A percentile compares a stretch with the other conserved stretches of the same genome.
Conservation (phyloP, 2,888 invertebrate species). For the Caenorhabditis sp. region DNA sequence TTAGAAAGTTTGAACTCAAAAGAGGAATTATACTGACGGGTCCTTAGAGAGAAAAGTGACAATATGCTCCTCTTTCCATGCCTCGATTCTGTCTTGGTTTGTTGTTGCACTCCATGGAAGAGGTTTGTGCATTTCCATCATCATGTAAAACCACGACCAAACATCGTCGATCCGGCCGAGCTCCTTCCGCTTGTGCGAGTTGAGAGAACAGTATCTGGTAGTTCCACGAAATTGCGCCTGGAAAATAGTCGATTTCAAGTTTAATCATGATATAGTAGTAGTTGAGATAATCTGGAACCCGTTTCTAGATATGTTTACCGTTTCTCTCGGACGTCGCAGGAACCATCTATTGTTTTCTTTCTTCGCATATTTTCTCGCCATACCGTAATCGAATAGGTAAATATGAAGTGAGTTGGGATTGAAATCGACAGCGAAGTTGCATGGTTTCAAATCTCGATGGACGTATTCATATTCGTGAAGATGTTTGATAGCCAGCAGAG, state of each 20-base stretch:
- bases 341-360: not conserved
- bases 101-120: slow-evolving; percentile 34
- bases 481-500: slow-evolving; percentile 44
- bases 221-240: slow-evolving; percentile 49
- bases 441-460: slow-evolving; percentile 59
- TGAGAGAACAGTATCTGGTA: slow-evolving; percentile 51
- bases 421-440: slow-evolving; percentile 53
- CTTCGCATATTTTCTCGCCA: slow-evolving; percentile 43
- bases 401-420: slow-evolving; percentile 19
- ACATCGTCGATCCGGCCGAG: slow-evolving; percentile 44
- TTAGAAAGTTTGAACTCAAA: not conserved
- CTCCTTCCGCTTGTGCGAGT: slow-evolving; percentile 50
- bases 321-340: slow-evolving; percentile 33
- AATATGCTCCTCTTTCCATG: slow-evolving; percentile 23
- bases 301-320: not conserved
- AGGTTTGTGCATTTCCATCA: slow-evolving; percentile 39
- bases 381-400: slow-evolving; percentile 54
- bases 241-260: too few relatives aligned
- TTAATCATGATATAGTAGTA: too few relatives aligned
- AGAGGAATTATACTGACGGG: not conserved
- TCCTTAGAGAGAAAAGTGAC: slow-evolving; percentile 4
- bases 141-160: slow-evolving; percentile 57
- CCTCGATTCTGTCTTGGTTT: slow-evolving; percentile 11
- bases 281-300: too few relatives aligned
- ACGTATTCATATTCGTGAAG: slow-evolving; percentile 51